Evolutionary conservation across 2,888 invertebrate species (phyloP).

Genomic region (Cryptocheilus praepositus): DNA sequence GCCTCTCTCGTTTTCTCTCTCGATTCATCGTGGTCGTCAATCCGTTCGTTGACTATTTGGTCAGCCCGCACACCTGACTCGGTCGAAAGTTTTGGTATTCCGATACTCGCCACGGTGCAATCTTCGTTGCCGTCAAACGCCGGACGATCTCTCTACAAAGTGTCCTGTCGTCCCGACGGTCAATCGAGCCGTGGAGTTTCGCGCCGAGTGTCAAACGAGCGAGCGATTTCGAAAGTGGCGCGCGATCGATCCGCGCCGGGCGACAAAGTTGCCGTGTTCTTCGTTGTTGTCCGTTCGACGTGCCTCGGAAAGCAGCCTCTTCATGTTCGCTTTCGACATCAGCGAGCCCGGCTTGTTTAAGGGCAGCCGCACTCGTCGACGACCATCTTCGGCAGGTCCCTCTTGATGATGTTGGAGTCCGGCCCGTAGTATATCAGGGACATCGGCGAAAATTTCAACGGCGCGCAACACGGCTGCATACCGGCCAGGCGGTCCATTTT

Average conservation of each 20-base stretch:
- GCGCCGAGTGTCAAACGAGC: no score
- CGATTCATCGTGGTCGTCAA: neutral
- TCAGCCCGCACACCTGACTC: slow-evolving; percentile 1
- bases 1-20: neutral
- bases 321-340: neutral
- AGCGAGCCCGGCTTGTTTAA: slow-evolving; percentile 70
- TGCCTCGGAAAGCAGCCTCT: neutral
- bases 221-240: no score
- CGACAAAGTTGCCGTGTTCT: neutral
- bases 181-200: no score
- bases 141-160: no score
- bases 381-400: slow-evolving; percentile 96
- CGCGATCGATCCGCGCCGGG: no score
- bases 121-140: no score
- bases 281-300: neutral
- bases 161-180: no score
- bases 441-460: slow-evolving; percentile 93
- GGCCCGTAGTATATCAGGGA: slow-evolving; percentile 94
- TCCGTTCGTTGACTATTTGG: neutral
- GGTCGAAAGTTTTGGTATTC: no score
- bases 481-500: slow-evolving; percentile 85
- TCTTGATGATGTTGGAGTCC: slow-evolving; percentile 92
- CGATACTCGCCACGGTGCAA: no score
- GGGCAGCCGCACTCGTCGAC: slow-evolving; percentile 97
- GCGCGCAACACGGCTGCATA: slow-evolving; percentile 94